Conservation (phyloP, 2,888 invertebrate species). For the Phyllotreta cruciferae region DNA sequence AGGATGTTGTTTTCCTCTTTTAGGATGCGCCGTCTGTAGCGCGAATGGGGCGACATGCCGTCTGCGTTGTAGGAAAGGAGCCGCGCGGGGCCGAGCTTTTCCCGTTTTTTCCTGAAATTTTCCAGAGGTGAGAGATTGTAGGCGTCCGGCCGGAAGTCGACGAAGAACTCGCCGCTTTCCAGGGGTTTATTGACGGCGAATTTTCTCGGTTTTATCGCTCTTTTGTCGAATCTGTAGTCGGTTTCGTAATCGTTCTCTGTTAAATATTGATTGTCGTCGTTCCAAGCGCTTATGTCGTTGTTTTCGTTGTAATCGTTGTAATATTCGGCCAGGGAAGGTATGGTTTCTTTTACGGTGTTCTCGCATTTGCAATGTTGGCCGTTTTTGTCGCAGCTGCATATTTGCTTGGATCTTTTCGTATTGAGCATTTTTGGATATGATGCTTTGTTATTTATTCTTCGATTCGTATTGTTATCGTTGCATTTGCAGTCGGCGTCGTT, state of each 20-base stretch:
- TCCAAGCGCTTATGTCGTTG: neutral
- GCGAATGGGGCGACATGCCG: slow-evolving; percentile 44
- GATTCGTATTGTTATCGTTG: slow-evolving; percentile 16
- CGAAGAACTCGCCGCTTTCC: slow-evolving; percentile 41
- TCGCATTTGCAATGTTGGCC: slow-evolving; percentile 41
- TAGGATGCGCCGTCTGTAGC: slow-evolving; percentile 40
- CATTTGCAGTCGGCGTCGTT: slow-evolving; percentile 33
- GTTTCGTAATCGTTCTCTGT: slow-evolving; percentile 9
- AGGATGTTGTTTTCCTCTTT: slow-evolving; percentile 37
- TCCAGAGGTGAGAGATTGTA: slow-evolving; percentile 37
- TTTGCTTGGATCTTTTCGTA: slow-evolving; percentile 19
- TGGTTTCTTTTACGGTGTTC: slow-evolving; percentile 4
- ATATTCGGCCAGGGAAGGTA: slow-evolving; percentile 18
- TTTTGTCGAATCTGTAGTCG: slow-evolving; percentile 20
- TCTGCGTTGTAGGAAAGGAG: slow-evolving; percentile 46
- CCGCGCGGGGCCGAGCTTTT: slow-evolving; percentile 45
- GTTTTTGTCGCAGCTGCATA: slow-evolving; percentile 36
- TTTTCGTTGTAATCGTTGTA: slow-evolving; percentile 11
- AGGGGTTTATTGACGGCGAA: slow-evolving; percentile 17
- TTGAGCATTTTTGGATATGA: neutral
- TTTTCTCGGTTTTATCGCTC: slow-evolving; percentile 28
- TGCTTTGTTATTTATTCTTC: slow-evolving; percentile 6
- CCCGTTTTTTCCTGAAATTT: slow-evolving; percentile 21
- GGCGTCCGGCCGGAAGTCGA: slow-evolving; percentile 44
- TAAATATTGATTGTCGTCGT: slow-evolving; percentile 16